Base-by-base conservation (phyloP, 2,797 vertebrate genomes). In the Poeciliopsis infans region DNA sequence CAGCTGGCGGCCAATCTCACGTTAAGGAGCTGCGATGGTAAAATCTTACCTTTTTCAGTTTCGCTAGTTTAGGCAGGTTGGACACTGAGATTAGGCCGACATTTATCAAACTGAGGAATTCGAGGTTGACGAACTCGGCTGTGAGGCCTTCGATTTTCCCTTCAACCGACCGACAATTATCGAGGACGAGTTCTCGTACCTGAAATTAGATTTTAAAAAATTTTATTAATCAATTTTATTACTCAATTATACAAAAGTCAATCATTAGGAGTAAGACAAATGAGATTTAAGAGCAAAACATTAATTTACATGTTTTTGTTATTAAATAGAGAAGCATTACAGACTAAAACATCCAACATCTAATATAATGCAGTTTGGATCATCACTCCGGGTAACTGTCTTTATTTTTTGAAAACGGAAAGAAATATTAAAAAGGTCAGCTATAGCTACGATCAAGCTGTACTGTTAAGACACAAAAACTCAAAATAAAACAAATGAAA, bases 71-170 rank as follows among this genome's bases (percentile, higher is more conserved):
- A 39, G 97, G 97, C 84, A 98, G 95, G 94, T 98, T 97, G 89
- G 96, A 96, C 83, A 98, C 96, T 71, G 97, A 97, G 73, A 96
- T 95, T 95, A 98, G 94, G 86, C 96, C 93, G 74, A 98, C 97
- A 84, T 97, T 97, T 96, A 98, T 98, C 96, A 98, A 96, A 95
- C 97, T 98, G 94, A 98, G 97, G 90, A 97, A 97, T 93, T 98
- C 97, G 93, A 98, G 94, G 92, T 97, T 97, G 89, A 97, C 95
- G 92, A 98, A 98, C 86, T 97, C 97, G 86, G 94, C 95, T 80
- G 97, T 97, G 89, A 98, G 94, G 75, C 97, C 97, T 93, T 97
- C 97, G 15, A 97, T 97, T 95, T 98, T 97, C 85, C 97, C 97
- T 92, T 97, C 96, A 84, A 94, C 91, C 79, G 97, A 97, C 92